Evolutionary conservation across 2,888 invertebrate genomes (phyloP), one percentile per base, ranked within the genome.

Genomic region (Chloroclystis v-ata): DNA sequence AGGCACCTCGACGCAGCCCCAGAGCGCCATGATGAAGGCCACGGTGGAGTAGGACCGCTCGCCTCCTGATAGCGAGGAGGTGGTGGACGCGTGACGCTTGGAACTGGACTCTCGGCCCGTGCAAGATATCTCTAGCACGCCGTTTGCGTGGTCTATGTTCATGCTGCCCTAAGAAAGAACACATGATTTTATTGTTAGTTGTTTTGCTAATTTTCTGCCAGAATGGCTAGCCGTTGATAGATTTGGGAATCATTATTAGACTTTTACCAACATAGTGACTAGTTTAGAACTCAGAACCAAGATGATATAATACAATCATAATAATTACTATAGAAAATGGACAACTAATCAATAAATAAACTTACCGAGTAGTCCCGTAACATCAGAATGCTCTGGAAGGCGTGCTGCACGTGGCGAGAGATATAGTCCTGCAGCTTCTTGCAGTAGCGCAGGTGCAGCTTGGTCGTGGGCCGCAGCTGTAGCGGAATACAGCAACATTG

Each of bases 21-120:
- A 99, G 25, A 99, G 89, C 24, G 98, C 92, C 80, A 98, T 91
- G 57, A 99, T 91, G 76, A 98, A 95, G 26, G 97, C 95, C 7
- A 98, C 95, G 0, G 98, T 98, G n/a, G 97, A 93, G 83, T 95
- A 99, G 1, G 97, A 97, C 46, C 97, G 91, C 86, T 99, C 99
- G 4, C 99, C 99, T 28, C 99, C 99, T 0, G 97, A 98, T 56
- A 99, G 89, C 54, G 95, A 92, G 38, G 90, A 86, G 0, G 93
- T 78, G 56, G 65, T 58, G 35, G 73, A 50, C 0, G 55, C 44
- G 61, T 48, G 50, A 8, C 68, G 64, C 51, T 37, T 37, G 38
- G 14, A 47, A 52, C 58, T 60, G 37, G 66, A 48, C 65, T 75
- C 78, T 29, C 80, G 75, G 0, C 81, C 82, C 39, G 77, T 57